Base-by-base conservation (phyloP, 2,888 invertebrate genomes). In the Kuschelorhynchus macadamiae region DNA sequence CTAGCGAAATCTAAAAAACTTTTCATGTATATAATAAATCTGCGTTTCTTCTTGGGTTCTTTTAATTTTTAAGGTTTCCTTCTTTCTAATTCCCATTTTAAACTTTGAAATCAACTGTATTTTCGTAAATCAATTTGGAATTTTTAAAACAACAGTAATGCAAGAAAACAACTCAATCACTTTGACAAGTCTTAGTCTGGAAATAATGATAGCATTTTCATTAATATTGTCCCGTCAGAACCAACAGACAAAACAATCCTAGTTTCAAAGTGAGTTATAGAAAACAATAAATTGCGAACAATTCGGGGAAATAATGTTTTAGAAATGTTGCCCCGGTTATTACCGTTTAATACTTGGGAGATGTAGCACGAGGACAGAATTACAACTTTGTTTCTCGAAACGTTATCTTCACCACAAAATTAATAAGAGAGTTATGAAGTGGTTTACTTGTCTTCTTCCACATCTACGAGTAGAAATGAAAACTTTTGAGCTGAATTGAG, bases 231-330 rank as follows among this genome's bases (percentile, higher is more conserved):
- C 59, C 36, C 20, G 59, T 59, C 59, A 49, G 39, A 59, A 59
- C 47, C 59, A 59, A 36, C 59, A 39, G 36, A 36, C 36, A 36
- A 33, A 59, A 36, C 59, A 49, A 59, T 59, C 36, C 59, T 25
- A 59, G 36, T 59, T 59, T 11, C 25, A 47, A 33, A 59, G 49
- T 59, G 59, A 59, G 59, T 59, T 59, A 59, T 59, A 59, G 59
- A 49, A 49, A 59, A 59, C 59, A 49, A 59, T 59, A 59, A 59
- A 59, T 49, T 47, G 44, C 33, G 36, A 33, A 17, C 39, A 59
- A 59, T 59, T 59, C 59, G 46, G 7, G 12, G 32, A 57, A 57
- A 44, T 52, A 39, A 52, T 46, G 44, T 46, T 57, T 57, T 57
- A 33, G 57, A 42, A 47, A 47, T 21, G 12, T 44, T 46, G 33